Base-by-base conservation (phyloP, 2,888 invertebrate species). In the Baronia brevicornis region DNA sequence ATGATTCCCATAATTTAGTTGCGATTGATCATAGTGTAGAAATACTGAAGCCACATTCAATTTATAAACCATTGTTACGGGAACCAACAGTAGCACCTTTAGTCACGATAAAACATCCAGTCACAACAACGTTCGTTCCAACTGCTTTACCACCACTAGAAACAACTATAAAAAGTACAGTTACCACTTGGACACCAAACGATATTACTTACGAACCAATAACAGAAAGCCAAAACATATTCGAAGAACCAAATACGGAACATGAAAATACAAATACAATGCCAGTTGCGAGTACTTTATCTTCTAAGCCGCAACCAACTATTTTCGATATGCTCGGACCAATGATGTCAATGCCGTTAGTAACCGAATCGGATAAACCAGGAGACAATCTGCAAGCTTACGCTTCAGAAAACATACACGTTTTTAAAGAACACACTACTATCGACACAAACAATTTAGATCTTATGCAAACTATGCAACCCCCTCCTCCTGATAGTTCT, bases 381-480 rank as follows among this genome's bases (percentile, higher is more conserved):
- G 79, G 79, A 60, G 82, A 84, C 40, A 68, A 71, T 43, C 59
- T 82, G 11, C 82, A 84, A 36, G 78, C 77, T 3, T 71, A 79
- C 38, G 79, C 80, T 3, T 77, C 84, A 28, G 71, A 79, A 49
- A 75, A 69, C 44, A 56, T 73, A 38, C 75, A 82, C 28, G 55
- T 82, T 35, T 80, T 62, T 48, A 71, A 77, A 44, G 69, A 73
- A 41, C 59, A 60, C 10, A 45, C 48, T 17, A 51, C 57, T 3
- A 63, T 69, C 37, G 65, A 70, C 23, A 40, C 42, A n/a, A 26
- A 44, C n/a, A 54, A 71, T 49, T 54, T 87, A 39, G 72, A 86
- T 55, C 75, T 77, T 6, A 86, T 88, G 87, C 86, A 88, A 65
- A 87, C 86, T n/a, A 86, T 88, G 87, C 86, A 85, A 46, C 87